Base-by-base conservation (phyloP, 1,140 invertebrate genomes). In the Cherax quadricarinatus region DNA sequence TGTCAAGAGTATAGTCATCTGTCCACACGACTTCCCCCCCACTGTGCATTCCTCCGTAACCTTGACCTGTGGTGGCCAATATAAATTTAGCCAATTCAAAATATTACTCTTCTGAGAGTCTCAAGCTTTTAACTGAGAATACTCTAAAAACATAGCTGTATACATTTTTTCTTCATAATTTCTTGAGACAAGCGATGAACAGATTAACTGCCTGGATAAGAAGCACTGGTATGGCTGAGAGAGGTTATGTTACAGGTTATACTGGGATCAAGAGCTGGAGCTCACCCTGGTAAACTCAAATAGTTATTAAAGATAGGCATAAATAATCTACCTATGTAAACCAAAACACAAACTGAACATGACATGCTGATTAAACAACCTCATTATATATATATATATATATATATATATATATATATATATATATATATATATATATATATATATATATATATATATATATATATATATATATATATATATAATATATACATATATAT, bases 31-130 rank as follows among this genome's bases (percentile, higher is more conserved):
- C 75, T 12, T 88, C 86, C 49, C 75, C 70, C 81, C 81, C 88
- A 75, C 41, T 21, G 16, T 83, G 82, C 81, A 84, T 75, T n/a
- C 88, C 80, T 41, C 80, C 88, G 49, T 57, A 57, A 51, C 81
- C 81, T 49, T 90, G 88, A 73, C 88, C 88, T 90, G 88, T 75
- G 41, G 88, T 90, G 88, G 86, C 79, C 75, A 88, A 57, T 24
- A 62, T 53, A 70, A 49, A 48, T 5, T 86, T 83, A 83, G 81
- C 84, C 60, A 48, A 73, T 75, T 21, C 9, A 86, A 41, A n/a
- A 12, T 18, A 21, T 49, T 51, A 18, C 51, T 81, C 51, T 21
- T 51, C 12, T 16, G 0, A 53, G 9, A 14, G 9, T 51, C 78
- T 41, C 4, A 41, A 51, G 9, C 51, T 81, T 57, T 57, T 9